Conservation (phyloP, 2,797 vertebrate genomes). For the Brachyalestes nurse region DNA sequence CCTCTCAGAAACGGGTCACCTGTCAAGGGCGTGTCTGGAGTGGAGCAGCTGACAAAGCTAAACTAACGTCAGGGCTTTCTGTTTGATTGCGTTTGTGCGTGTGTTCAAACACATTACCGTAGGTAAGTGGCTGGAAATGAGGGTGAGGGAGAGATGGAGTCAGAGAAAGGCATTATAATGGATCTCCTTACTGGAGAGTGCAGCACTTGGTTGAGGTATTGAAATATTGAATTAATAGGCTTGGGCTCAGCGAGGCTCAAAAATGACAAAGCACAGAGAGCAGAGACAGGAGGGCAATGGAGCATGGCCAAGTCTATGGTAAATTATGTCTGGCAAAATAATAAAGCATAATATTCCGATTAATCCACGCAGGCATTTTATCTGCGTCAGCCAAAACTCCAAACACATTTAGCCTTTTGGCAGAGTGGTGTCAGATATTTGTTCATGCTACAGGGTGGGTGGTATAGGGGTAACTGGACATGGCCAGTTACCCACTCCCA, state of each 20-base stretch:
- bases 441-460: slow-evolving; percentile 1
- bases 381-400: slow-evolving; percentile 56
- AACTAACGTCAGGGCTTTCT: slow-evolving; percentile 6
- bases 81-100: slow-evolving; percentile 8
- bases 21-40: background rate
- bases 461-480: too few relatives aligned
- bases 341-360: slow-evolving; percentile 69
- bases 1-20: slow-evolving; percentile 30
- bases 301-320: slow-evolving; percentile 58
- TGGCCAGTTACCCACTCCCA: too few relatives aligned
- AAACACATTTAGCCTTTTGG: slow-evolving; percentile 56
- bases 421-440: slow-evolving; percentile 42
- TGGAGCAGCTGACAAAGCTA: background rate
- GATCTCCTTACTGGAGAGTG: slow-evolving; percentile 32
- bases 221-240: slow-evolving; percentile 54
- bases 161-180: slow-evolving; percentile 42
- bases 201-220: slow-evolving; percentile 42
- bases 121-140: slow-evolving; percentile 36
- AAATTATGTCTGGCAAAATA: slow-evolving; percentile 53
- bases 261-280: slow-evolving; percentile 42
- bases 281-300: slow-evolving; percentile 48
- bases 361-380: slow-evolving; percentile 51
- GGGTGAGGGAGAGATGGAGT: slow-evolving; percentile 16
- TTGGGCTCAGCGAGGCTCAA: slow-evolving; percentile 48
- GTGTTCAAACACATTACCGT: slow-evolving; percentile 21